Conservation (phyloP, 2,888 invertebrate genomes). For the Nomada hirtipes region DNA sequence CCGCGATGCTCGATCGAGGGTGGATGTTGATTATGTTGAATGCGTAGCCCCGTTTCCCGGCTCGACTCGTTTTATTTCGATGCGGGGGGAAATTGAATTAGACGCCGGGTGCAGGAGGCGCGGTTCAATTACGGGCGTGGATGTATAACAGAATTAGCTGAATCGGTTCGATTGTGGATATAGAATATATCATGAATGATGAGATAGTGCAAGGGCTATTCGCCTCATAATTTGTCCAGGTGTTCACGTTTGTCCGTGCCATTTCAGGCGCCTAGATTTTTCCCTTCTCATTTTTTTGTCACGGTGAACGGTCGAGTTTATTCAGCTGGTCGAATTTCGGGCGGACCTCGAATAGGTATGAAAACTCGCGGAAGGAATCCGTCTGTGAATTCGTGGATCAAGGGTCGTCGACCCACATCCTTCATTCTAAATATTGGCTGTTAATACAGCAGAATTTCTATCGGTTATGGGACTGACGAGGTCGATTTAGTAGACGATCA, state of each 20-base stretch:
- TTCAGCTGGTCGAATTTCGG: conserved; percentile 18
- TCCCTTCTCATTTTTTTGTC: too few species aligned
- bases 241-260: neutral
- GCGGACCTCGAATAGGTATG: neutral
- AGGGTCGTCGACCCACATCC: neutral
- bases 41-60: neutral
- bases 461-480: neutral
- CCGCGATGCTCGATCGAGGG: neutral
- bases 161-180: neutral
- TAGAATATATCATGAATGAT: too few species aligned
- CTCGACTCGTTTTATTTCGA: neutral
- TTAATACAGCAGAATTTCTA: neutral
- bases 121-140: neutral
- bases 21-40: conserved; percentile 8
- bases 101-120: neutral
- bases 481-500: neutral
- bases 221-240: neutral
- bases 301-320: neutral
- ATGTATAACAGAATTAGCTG: neutral
- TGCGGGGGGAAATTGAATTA: neutral
- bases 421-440: neutral
- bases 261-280: neutral
- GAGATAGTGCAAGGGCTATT: too few species aligned
- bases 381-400: neutral
- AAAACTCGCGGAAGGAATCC: neutral